Evolutionary conservation across 2,113 vertebrate species (phyloP), one percentile per base, ranked within the genome.

Genomic region (Paraplagusia blochii): DNA sequence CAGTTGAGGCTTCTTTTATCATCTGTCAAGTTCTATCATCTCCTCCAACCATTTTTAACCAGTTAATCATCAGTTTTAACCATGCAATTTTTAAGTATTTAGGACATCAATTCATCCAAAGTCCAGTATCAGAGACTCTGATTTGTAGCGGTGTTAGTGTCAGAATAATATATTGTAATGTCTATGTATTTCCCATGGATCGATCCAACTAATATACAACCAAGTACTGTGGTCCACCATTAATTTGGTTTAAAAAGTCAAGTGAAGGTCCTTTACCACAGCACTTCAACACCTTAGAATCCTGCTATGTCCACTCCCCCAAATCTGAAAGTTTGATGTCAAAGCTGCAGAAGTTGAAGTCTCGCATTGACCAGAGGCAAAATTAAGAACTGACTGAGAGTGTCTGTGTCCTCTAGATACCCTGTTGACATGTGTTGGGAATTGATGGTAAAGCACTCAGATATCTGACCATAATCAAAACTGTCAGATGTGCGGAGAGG

Each of bases 391-490:
- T 8, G 17, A 10, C 66, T 43, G 7, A 42, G 44, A 52, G 53
- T 73, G 56, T 38, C 48, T 36, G n/a, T 45, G n/a, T 60, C 47
- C 70, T 77, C 39, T 1, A 38, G 72, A 63, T 71, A 77, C 63
- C 53, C 53, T 42, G 64, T 57, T 76, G 74, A 82, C 81, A 81
- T 87, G 88, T 77, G 83, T 85, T 66, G 84, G 76, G 85, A 82
- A 93, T 92, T 90, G 84, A 88, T 88, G 51, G 90, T 87, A 90
- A 91, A 81, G 90, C 92, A 91, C 94, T 96, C 93, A 92, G 92
- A 95, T 94, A 91, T 92, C 90, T 69, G 92, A 89, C 91, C 90
- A 85, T 96, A 95, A 97, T 96, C 96, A 97, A 97, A 94, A 91
- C 91, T 96, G 95, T 95, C 95, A 95, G 94, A 90, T 88, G 92